Percentiles rank a stretch among this genome's conserved stretches.
phyloP scores from a whole-genome alignment of 1,140 invertebrate species.

The Pogonus chalceus region DNA sequence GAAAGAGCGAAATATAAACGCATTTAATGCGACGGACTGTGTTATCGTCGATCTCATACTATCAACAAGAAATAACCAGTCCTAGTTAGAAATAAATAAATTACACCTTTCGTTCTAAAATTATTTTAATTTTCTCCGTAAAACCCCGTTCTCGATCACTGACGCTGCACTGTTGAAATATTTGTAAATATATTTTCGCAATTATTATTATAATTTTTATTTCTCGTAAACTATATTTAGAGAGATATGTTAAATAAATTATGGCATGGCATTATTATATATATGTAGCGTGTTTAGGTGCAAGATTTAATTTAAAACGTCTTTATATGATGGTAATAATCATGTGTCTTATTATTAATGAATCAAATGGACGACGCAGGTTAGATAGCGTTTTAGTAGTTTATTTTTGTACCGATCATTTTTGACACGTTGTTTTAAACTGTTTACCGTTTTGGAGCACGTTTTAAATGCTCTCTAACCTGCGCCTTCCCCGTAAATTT shows the following conservation, averaged over 20 bases:
- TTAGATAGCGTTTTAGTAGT: slow-evolving; percentile 6
- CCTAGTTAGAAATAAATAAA: too few relatives aligned
- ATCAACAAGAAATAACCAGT: too few relatives aligned
- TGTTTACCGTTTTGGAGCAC: slow-evolving; percentile 7
- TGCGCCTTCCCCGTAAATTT: neutral
- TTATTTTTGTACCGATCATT: slow-evolving; percentile 6
- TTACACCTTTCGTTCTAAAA: too few relatives aligned
- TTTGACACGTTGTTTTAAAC: slow-evolving; percentile 5
- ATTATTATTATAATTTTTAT: neutral
- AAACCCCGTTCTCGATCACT: too few relatives aligned
- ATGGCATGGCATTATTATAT: neutral
- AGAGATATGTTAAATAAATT: neutral
- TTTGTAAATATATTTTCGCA: too few relatives aligned
- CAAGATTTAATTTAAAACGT: neutral
- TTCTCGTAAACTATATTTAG: neutral
- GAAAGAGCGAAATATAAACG: too few relatives aligned
- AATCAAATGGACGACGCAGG: slow-evolving; percentile 9
- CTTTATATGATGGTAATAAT: neutral
- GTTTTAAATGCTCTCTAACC: neutral
- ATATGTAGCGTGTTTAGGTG: neutral
- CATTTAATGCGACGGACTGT: too few relatives aligned
- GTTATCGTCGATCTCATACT: too few relatives aligned
- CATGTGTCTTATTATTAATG: neutral
- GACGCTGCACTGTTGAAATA: too few relatives aligned
- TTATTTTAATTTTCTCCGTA: too few relatives aligned